Evolutionary conservation across 2,888 invertebrate species (phyloP).

Genomic region (Archips crataeganus): DNA sequence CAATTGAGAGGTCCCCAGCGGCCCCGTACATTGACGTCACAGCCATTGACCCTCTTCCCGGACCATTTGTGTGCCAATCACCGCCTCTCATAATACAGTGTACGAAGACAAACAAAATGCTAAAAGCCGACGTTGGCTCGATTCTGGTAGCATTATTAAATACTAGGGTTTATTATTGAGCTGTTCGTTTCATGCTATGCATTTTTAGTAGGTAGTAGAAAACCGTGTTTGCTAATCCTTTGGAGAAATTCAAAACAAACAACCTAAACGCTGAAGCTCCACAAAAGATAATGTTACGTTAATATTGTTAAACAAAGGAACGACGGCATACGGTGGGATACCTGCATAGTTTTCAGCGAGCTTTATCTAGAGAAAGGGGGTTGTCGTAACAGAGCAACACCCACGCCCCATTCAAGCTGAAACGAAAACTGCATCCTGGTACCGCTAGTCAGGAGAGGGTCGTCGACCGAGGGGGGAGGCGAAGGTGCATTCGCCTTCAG

Average conservation of each 20-base stretch:
- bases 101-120: slow-evolving; percentile 24
- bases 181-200: background rate
- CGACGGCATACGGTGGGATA: slow-evolving; percentile 28
- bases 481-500: slow-evolving; percentile 63
- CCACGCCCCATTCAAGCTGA: slow-evolving; percentile 68
- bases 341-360: slow-evolving; percentile 33
- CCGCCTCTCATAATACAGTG: slow-evolving; percentile 48
- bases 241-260: slow-evolving; percentile 31
- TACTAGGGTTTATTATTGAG: background rate
- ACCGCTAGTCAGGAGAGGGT: slow-evolving; percentile 57
- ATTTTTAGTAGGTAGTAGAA: background rate
- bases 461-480: slow-evolving; percentile 68
- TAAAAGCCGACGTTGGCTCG: slow-evolving; percentile 7
- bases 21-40: slow-evolving; percentile 57
- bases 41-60: slow-evolving; percentile 59
- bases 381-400: slow-evolving; percentile 60
- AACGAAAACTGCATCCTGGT: slow-evolving; percentile 68
- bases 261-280: slow-evolving; percentile 31
- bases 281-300: slow-evolving; percentile 38
- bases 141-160: slow-evolving; percentile 16
- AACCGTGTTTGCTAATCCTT: slow-evolving; percentile 8
- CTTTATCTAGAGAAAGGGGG: slow-evolving; percentile 47
- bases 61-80: slow-evolving; percentile 53
- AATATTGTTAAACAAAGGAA: slow-evolving; percentile 37
- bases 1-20: slow-evolving; percentile 44